Percentiles rank a stretch among this genome's conserved stretches.
These are phyloP conservation scores for Dicrostonyx torquatus DNA, from an alignment of 2,797 vertebrate species.

Conservation along the genomic window DNA sequence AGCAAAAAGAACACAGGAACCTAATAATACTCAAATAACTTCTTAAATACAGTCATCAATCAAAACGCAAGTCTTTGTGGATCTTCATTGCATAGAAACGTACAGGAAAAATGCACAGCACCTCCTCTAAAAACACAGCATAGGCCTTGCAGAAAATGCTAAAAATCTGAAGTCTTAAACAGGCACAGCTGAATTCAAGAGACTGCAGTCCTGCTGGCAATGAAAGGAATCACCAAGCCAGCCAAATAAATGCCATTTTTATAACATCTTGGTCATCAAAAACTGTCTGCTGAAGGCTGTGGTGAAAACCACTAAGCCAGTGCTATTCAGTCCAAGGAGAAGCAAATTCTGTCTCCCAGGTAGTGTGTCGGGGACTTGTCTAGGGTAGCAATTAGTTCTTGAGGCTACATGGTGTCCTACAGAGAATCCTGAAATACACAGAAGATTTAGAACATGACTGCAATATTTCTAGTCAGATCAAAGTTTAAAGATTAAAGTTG, in stretches of 20 bases:
- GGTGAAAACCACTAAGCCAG: neutral
- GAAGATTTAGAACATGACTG: neutral
- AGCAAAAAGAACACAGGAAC: conserved; percentile 72
- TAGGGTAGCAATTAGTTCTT: conserved; percentile 2
- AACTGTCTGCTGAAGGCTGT: conserved; percentile 40
- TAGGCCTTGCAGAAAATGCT: conserved; percentile 29
- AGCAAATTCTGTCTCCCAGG: neutral
- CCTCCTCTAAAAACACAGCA: conserved; percentile 36
- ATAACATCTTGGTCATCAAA: conserved; percentile 63
- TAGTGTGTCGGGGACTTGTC: neutral
- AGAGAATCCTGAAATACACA: conserved; percentile 3
- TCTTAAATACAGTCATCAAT: conserved; percentile 80
- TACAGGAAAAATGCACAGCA: conserved; percentile 63
- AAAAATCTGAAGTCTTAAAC: neutral
- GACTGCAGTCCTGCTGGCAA: conserved; percentile 14
- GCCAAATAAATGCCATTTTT: conserved; percentile 34
- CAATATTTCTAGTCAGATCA: conserved; percentile 11
- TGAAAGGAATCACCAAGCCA: conserved; percentile 13
- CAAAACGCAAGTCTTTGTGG: conserved; percentile 70
- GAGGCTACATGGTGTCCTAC: neutral
- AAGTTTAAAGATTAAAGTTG: conserved; percentile 42
- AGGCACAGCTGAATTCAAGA: conserved; percentile 36
- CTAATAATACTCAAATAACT: conserved; percentile 79
- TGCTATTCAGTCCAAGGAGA: conserved; percentile 18
- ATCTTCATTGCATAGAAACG: conserved; percentile 67